Base-by-base conservation (phyloP, 2,113 vertebrate species). In the Noturus placidus region DNA sequence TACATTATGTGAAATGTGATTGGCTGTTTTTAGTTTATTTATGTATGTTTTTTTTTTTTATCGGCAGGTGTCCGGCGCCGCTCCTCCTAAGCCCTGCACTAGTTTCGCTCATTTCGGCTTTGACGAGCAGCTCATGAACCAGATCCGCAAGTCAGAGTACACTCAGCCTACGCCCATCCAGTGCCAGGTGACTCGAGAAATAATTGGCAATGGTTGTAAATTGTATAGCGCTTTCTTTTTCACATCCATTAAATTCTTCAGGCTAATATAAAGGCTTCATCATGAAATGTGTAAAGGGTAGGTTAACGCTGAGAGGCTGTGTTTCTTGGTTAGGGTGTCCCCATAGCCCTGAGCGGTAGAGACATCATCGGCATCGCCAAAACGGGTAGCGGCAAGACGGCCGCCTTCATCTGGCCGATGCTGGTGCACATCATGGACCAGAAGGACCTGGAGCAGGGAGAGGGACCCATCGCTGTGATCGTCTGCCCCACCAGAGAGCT, bases 351-450 rank as follows among this genome's bases (percentile, higher is more conserved):
- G 54, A 97, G 97, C 87, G 98, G 98, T 87, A 96, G 98, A 91
- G 98, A 99, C 90, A 98, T 99, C 97, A 99, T 99, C 87, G 98
- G 98, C 77, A 99, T 99, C 88, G 98, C 98, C 59, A 99, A 99
- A 93, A 99, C 98, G 19, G 98, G 98, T 84, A 99, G 98, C 33
- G 98, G 98, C 4, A 99, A 99, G 92, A 99, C 98, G 1, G 98
- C 98, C 42, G 98, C 98, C 3, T 99, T 99, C 90, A 99, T 99
- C 92, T 99, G 98, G 98, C 98, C 98, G 0, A 99, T 99, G 96
- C 89, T 99, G 92, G 97, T 99, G 92, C 98, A 99, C 90, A 99
- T 99, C 93, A 99, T 99, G 98, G 98, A 99, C 91, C 98, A 99
- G 92, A 99, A 98, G 90, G 98, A 99, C 90, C 93, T 99, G 61